Base-by-base conservation (phyloP, 2,113 vertebrate genomes). In the Toxostoma redivivum region DNA sequence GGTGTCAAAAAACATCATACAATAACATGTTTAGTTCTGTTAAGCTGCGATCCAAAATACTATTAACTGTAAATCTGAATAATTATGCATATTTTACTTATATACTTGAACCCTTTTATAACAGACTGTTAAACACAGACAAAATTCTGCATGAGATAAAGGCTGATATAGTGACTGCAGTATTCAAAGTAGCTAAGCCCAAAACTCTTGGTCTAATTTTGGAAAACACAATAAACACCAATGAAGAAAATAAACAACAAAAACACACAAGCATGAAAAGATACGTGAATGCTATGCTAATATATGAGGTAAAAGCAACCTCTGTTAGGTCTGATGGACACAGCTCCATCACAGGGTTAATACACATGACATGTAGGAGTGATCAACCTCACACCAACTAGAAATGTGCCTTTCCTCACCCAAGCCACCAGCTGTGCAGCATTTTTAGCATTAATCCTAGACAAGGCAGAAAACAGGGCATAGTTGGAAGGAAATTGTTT, bases 1-100 rank as follows among this genome's bases (percentile, higher is more conserved):
- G 38, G 50, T 37, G 51, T 38, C n/a, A 65, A 71, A 99, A 64
- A 64, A 22, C 38, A 79, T 72, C 37, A 38, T 21, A 82, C 27
- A 72, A n/a, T 31, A 82, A 90, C 50, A 40, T 44, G 11, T 37
- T 81, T 57, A 70, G 19, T 58, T 91, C 91, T 89, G 23, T 77
- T 71, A 83, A 23, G 54, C 37, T 77, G 25, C 0, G 8, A 37
- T 57, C 98, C 54, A 73, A 92, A 73, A 84, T 67, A 40, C 7
- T 67, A 56, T 7, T 90, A 92, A 92, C 30, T 30, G 35, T 42
- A 86, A 96, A 84, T 65, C n/a, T 86, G 48, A 96, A 91, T 35
- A 76, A 61, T 57, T 71, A 74, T 19, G 76, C 8, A 5, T 65
- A 50, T 84, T 77, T 83, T 89, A 80, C 62, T 94, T 86, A 94